These are phyloP conservation scores for Hormiphora californensis DNA, from an alignment of 37 sponge, comb jelly and placozoan genomes.

Conservation along the genomic window DNA sequence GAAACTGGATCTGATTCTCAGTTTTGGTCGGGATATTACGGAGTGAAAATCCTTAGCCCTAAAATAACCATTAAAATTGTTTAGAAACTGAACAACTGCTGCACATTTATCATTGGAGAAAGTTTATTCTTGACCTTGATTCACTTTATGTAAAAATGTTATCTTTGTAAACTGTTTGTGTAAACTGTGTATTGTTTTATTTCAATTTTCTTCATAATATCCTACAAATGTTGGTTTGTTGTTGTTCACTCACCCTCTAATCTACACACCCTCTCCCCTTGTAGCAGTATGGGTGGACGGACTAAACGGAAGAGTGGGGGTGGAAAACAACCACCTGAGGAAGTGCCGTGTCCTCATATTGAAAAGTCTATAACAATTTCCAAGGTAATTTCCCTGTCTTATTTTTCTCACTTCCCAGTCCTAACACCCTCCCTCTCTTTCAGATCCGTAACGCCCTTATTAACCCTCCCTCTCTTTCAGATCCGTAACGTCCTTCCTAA, in stretches of 20 bases:
- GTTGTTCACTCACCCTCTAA: too few species aligned
- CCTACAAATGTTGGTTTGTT: too few species aligned
- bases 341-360: neutral
- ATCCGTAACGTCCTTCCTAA: neutral
- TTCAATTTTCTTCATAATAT: too few species aligned
- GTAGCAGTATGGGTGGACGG: too few species aligned
- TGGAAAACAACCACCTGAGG: neutral
- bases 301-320: neutral
- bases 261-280: too few species aligned
- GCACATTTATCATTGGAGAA: too few species aligned
- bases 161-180: neutral
- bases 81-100: neutral
- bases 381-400: neutral
- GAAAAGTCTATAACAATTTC: neutral
- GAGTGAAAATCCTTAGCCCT: slow-evolving; percentile 14
- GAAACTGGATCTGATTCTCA: neutral
- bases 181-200: too few species aligned
- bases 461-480: neutral
- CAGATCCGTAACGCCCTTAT: neutral
- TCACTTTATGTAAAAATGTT: neutral
- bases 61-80: neutral
- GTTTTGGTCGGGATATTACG: slow-evolving; percentile 43
- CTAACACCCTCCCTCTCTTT: neutral
- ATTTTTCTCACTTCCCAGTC: neutral
- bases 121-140: too few species aligned